Base-by-base conservation (phyloP, 2,888 invertebrate genomes). In the Urechis unicinctus region DNA sequence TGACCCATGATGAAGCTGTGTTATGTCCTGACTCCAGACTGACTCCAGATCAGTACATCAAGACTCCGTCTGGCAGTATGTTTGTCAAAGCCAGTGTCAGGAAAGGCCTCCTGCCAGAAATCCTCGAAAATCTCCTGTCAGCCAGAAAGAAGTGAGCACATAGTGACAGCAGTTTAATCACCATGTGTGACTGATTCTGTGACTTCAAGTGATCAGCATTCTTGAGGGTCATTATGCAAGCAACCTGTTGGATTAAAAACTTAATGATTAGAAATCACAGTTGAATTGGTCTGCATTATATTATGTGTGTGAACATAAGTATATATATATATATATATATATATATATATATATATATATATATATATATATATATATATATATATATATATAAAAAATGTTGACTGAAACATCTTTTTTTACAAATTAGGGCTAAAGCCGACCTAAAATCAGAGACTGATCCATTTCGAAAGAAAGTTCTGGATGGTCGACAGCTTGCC, bases 401-500 rank as follows among this genome's bases (percentile, higher is more conserved):
- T 36, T 36, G 9, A 36, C 9, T 36, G 9, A 36, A 13, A 13
- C 9, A 36, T 36, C 17, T 36, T 17, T 36, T 36, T 36, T 36
- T 36, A 9, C 17, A 13, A 13, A 9, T 17, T 57, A 79, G 79
- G 63, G 97, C 97, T 0, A 98, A 97, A 78, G 85, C 86, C 58
- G 91, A 95, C 72, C 80, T 98, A 61, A 97, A 98, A 79, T 86
- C 91, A 51, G 97, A 96, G 78, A 96, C 86, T 29, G 96, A 98
- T 83, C 92, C 94, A 0, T 88, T 96, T 65, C 88, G 88, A 75
- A 84, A 88, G 66, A 91, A 92, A 71, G 78, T 97, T 2, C 81
- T 97, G 60, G 96, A 97, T 83, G 98, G 98, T 57, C 82, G 98
- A 66, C 98, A 99, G 77, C 81, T 95, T 65, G 98, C 98, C 48